Evolutionary conservation across 1,140 invertebrate species (phyloP), one percentile per base, ranked within the genome.

Genomic region (Papilio machaon): DNA sequence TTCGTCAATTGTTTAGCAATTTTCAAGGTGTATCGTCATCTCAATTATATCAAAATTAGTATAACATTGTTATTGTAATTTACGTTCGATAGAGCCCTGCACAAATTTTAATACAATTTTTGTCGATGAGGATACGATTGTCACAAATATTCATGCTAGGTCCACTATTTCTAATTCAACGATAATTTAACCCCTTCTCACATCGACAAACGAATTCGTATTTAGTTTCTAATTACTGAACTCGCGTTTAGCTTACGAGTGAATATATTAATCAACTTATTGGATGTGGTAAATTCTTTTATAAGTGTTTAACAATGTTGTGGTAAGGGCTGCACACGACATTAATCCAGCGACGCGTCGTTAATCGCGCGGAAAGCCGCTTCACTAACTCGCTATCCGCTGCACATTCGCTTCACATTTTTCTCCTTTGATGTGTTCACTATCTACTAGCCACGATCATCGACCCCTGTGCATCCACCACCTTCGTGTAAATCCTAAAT

Each of bases 401-500:
- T 94, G 92, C 85, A 91, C 92, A 93, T 92, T 93, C 89, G 92
- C 91, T 92, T 92, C 89, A 92, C 91, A 94, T 94, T 94, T 94
- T 94, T 94, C 92, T 94, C 91, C 92, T 94, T 94, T 94, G 92
- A 94, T 94, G 91, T 94, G 91, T 93, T 92, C 89, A 93, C 92
- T 93, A 94, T 92, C 91, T 92, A 92, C 93, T 91, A 88, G 88
- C 86, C 88, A 85, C 54, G 86, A 88, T 82, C 86, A 86, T 73
- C 82, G 85, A 85, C 86, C 85, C 87, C 86, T 84, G 85, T 86
- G 86, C 83, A 83, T 83, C 79, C 85, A 86, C 84, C 82, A 70
- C 64, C 64, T 38, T 35, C 13, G 11, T 70, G 10, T 70, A 35
- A 70, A 70, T 70, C 5, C 64, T 70, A 35, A 70, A 70, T 70